phyloP scores from a whole-genome alignment of 2,888 invertebrate species.

The Scotopteryx bipunctaria region DNA sequence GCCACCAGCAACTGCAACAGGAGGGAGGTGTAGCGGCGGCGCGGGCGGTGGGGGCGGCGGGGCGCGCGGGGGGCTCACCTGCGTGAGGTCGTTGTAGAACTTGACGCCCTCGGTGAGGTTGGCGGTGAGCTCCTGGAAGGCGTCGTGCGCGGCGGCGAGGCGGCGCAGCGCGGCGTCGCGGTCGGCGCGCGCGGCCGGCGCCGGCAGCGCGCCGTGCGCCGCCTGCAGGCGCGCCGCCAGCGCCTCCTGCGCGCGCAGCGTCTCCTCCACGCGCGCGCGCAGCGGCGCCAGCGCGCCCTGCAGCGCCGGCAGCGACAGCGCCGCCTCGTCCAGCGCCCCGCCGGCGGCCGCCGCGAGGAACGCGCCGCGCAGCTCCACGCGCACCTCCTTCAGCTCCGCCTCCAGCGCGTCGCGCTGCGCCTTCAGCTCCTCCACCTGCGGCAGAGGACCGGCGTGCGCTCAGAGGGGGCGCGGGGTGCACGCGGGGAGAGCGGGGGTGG shows the following conservation, averaged over 20 bases:
- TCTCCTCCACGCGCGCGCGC: slow-evolving; percentile 75
- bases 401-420: slow-evolving; percentile 92
- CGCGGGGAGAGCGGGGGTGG: slow-evolving; percentile 38
- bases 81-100: slow-evolving; percentile 97
- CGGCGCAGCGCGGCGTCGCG: slow-evolving; percentile 91
- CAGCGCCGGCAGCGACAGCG: slow-evolving; percentile 93
- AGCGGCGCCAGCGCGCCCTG: slow-evolving; percentile 85
- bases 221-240: slow-evolving; percentile 39
- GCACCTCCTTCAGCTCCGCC: slow-evolving; percentile 86
- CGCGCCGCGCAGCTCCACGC: slow-evolving; percentile 84
- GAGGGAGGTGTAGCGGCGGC: slow-evolving; percentile 14
- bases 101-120: slow-evolving; percentile 98
- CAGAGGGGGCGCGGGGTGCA: no score
- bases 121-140: slow-evolving; percentile 93
- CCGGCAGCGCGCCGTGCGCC: slow-evolving; percentile 85
- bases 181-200: slow-evolving; percentile 72
- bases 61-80: slow-evolving; percentile 66
- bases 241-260: slow-evolving; percentile 54
- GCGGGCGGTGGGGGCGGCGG: neutral
- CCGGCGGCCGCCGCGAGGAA: slow-evolving; percentile 86
- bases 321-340: slow-evolving; percentile 92
- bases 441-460: no score
- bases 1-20: slow-evolving; percentile 90
- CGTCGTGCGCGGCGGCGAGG: slow-evolving; percentile 95
- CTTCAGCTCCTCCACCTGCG: slow-evolving; percentile 91